Evolutionary conservation across 2,113 vertebrate genomes (phyloP).

Genomic region (Lathamus discolor): DNA sequence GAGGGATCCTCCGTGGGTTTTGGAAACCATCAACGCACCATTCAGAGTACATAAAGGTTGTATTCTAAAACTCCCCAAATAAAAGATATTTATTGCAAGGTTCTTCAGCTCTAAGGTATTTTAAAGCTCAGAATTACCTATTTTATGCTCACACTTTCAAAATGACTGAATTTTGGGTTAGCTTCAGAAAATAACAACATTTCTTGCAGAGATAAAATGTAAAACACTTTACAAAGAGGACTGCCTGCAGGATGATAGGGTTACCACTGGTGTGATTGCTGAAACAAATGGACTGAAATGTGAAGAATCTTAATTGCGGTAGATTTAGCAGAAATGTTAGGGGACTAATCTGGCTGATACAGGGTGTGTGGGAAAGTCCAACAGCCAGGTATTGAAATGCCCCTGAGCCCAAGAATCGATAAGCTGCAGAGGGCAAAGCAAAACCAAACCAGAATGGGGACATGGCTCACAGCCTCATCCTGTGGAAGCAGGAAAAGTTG

Average conservation of each 20-base stretch:
- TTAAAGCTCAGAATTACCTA: neutral
- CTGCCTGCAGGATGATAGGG: fast-evolving
- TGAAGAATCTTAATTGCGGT: neutral
- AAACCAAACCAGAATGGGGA: neutral
- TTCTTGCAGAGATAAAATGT: neutral
- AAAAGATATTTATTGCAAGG: neutral
- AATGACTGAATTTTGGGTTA: neutral
- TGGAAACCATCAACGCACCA: neutral
- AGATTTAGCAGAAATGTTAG: neutral
- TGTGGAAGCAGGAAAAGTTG: neutral
- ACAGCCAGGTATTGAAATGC: fast-evolving
- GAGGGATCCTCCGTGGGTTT: neutral
- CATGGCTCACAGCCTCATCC: fast-evolving
- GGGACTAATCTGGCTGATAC: neutral
- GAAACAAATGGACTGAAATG: neutral
- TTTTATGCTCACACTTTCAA: neutral
- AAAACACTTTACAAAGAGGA: neutral
- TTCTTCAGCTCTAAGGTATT: neutral
- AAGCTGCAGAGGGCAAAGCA: neutral
- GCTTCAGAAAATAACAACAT: neutral
- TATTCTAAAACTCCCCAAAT: neutral
- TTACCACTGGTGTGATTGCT: neutral
- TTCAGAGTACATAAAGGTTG: neutral
- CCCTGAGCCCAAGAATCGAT: fast-evolving
- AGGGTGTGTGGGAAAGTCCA: neutral